Conservation (phyloP, 2,797 vertebrate species). For the Channallabes apus region DNA sequence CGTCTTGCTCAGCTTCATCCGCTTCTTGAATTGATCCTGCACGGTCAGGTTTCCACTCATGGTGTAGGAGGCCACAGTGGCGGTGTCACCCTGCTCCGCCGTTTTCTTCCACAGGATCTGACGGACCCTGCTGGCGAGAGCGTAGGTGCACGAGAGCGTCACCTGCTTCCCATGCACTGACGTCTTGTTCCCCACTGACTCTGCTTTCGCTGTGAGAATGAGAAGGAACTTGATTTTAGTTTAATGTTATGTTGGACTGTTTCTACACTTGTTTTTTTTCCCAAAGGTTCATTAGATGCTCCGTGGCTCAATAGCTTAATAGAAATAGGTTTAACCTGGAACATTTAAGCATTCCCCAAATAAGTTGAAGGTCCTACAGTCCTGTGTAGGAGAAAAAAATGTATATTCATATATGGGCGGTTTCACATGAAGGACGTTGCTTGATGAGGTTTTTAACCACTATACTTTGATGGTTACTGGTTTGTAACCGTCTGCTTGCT, state of each 20-base stretch:
- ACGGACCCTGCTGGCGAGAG: slow-evolving; percentile 58
- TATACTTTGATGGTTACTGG: slow-evolving; percentile 11
- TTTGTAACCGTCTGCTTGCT: not conserved
- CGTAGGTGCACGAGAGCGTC: slow-evolving; percentile 70
- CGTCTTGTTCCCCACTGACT: slow-evolving; percentile 67
- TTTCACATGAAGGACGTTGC: not conserved
- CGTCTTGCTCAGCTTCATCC: slow-evolving; percentile 62
- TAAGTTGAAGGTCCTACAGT: not conserved
- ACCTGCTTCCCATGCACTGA: slow-evolving; percentile 60
- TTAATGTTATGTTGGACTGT: not conserved
- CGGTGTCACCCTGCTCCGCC: slow-evolving; percentile 67
- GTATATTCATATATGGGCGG: not conserved
- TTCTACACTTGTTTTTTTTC: not conserved
- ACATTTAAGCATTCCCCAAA: not conserved
- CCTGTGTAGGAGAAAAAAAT: not conserved
- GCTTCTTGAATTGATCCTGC: slow-evolving; percentile 50
- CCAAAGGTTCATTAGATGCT: not conserved
- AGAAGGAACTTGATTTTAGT: not conserved
- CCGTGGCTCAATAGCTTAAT: not conserved
- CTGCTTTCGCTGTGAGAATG: slow-evolving; percentile 63
- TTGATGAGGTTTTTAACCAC: slow-evolving; percentile 12
- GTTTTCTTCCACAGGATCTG: slow-evolving; percentile 79
- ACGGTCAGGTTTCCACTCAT: slow-evolving; percentile 29
- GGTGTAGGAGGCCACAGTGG: slow-evolving; percentile 63
- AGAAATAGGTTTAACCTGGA: not conserved